Conservation (phyloP, 92 coral and sea anemone genomes). For the Palythoa grandiflora region DNA sequence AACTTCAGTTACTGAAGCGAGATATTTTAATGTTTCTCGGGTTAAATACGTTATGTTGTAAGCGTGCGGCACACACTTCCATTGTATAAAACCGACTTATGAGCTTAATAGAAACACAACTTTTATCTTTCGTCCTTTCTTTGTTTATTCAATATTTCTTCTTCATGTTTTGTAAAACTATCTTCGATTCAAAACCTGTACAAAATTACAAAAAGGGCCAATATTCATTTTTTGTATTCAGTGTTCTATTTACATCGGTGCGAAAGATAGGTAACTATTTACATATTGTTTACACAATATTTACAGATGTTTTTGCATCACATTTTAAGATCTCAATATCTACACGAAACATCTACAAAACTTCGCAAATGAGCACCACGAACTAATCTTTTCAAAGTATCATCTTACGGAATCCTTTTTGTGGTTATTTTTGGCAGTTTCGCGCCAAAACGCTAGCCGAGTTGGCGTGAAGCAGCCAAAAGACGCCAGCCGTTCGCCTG, state of each 20-base stretch:
- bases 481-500: slow-evolving; percentile 15
- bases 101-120: not conserved
- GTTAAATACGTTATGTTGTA: not conserved
- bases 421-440: slow-evolving; percentile 17
- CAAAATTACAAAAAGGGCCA: slow-evolving; percentile 28
- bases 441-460: slow-evolving; percentile 48
- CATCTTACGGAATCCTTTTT: not conserved
- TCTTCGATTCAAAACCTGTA: slow-evolving; percentile 15
- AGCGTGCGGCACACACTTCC: not conserved
- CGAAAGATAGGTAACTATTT: slow-evolving; percentile 7
- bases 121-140: not conserved
- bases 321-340: not conserved
- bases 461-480: slow-evolving; percentile 18
- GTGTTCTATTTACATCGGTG: slow-evolving; percentile 22
- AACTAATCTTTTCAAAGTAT: not conserved
- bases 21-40: no score
- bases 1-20: no score
- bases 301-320: slow-evolving; percentile 21
- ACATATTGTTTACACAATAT: slow-evolving; percentile 45
- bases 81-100: not conserved
- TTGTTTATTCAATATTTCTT: slow-evolving; percentile 18
- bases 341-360: slow-evolving; percentile 46
- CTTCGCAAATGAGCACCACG: not conserved
- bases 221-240: slow-evolving; percentile 14
- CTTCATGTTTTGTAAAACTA: not conserved